phyloP scores from a whole-genome alignment of 2,888 invertebrate species.

The Microplitis deprimator region DNA sequence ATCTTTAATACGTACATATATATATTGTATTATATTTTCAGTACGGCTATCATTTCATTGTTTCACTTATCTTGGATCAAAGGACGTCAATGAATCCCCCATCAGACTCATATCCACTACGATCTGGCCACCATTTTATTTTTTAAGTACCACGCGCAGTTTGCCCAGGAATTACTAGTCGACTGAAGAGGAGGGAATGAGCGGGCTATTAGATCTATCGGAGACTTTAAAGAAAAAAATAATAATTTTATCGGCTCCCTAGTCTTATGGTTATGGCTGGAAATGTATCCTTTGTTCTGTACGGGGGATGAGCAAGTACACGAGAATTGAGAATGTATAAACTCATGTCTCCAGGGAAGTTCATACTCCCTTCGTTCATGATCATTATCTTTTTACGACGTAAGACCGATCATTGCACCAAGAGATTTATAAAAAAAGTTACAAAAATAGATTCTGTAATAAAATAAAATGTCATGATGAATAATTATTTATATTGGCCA shows the following conservation, averaged over 20 bases:
- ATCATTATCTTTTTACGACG: constrained; percentile 19
- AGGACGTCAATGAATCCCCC: constrained; percentile 24
- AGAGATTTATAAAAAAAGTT: no score
- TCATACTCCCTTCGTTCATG: neutral
- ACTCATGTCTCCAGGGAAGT: neutral
- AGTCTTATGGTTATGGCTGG: no score
- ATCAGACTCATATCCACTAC: neutral
- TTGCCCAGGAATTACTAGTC: neutral
- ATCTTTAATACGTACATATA: constrained; percentile 31
- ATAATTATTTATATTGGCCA: no score
- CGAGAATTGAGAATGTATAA: neutral
- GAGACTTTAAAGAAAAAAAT: no score
- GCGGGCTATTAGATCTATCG: neutral
- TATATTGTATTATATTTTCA: constrained; percentile 2
- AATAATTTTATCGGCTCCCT: no score
- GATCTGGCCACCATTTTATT: constrained; percentile 11
- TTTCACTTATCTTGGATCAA: constrained; percentile 43
- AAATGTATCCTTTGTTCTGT: no score
- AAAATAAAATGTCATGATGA: no score
- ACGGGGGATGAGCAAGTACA: no score
- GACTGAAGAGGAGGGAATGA: neutral
- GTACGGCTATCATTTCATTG: constrained; percentile 56
- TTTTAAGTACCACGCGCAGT: constrained; percentile 7
- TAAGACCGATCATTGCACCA: neutral
- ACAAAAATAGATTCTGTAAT: no score